Base-by-base conservation (phyloP, 1,140 invertebrate genomes). In the Melanaphis sacchari region DNA sequence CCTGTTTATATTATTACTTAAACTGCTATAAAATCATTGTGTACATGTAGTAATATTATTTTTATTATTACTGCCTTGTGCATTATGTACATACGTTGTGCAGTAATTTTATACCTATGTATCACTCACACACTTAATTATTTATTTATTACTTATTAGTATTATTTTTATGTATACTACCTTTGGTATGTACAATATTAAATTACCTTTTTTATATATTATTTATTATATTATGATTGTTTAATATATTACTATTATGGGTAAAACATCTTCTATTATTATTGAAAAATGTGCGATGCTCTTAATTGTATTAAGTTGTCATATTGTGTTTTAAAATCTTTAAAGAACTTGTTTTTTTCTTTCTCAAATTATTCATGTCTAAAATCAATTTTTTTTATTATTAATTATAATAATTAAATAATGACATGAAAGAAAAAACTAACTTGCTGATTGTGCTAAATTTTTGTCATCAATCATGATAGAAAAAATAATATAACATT, bases 211-310 rank as follows among this genome's bases (percentile, higher is more conserved):
- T 87, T 88, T 76, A 18, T 76, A 66, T 76, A 76, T 76, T 76
- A 76, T 88, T 88, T n/a, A 88, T 36, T 43, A 49, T 88, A 46
- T 43, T 88, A 88, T 88, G 36, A 49, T 88, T 46, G 40, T 88
- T 88, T 46, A 88, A 88, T 88, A 88, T 46, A 88, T 88, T 85
- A 8, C 76, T 85, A 85, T 41, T 85, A 43, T 85, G 40, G 84
- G 40, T 85, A 85, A 85, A 85, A 85, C 26, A 85, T 31, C 40
- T 36, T 49, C 11, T 85, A 43, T 31, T 85, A 24, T 82, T 82
- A 38, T 82, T 82, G 18, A 82, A 82, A 24, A 82, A 82, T 21
- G 76, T n/a, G 18, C 21, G 21, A 82, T 82, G 76, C 36, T 38
- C 22, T 36, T 82, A 38, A 38, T 38, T 82, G 38, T 24, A n/a